phyloP scores from a whole-genome alignment of 1,140 invertebrate genomes.

The Thereuonema tuberculata region DNA sequence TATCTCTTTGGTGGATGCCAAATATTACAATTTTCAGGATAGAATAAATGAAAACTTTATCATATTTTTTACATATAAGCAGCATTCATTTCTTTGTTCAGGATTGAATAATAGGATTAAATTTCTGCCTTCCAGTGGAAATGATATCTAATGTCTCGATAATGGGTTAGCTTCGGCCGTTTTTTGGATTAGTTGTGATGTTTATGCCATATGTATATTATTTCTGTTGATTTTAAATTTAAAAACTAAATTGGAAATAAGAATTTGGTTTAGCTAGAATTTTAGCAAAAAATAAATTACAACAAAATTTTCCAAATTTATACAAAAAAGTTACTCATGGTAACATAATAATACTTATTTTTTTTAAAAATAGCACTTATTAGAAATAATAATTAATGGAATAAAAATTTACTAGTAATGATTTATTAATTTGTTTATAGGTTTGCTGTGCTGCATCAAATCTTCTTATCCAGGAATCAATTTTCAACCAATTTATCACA shows the following conservation, averaged over 20 bases:
- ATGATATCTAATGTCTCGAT: too few relatives aligned
- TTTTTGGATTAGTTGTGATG: too few relatives aligned
- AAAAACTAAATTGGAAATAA: not conserved
- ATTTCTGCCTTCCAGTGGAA: too few relatives aligned
- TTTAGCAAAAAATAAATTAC: not conserved
- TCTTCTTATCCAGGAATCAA: slow-evolving; percentile 6
- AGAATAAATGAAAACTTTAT: too few relatives aligned
- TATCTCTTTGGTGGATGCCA: too few relatives aligned
- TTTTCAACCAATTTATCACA: slow-evolving; percentile 1
- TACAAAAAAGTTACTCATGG: not conserved
- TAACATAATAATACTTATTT: not conserved
- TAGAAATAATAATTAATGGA: not conserved
- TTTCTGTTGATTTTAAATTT: too few relatives aligned
- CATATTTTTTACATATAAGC: too few relatives aligned
- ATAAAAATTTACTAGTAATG: not conserved
- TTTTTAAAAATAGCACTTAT: not conserved
- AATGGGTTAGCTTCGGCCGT: too few relatives aligned
- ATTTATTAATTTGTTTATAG: slow-evolving; percentile 4
- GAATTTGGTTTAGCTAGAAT: not conserved
- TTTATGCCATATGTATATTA: too few relatives aligned
- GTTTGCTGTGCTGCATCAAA: slow-evolving; percentile 1
- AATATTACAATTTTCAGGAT: too few relatives aligned
- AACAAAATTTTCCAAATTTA: not conserved
- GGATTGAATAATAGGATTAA: too few relatives aligned
- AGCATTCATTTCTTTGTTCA: too few relatives aligned